Base-by-base conservation (phyloP, 92 coral and sea anemone species). In the Phenganax marumi region DNA sequence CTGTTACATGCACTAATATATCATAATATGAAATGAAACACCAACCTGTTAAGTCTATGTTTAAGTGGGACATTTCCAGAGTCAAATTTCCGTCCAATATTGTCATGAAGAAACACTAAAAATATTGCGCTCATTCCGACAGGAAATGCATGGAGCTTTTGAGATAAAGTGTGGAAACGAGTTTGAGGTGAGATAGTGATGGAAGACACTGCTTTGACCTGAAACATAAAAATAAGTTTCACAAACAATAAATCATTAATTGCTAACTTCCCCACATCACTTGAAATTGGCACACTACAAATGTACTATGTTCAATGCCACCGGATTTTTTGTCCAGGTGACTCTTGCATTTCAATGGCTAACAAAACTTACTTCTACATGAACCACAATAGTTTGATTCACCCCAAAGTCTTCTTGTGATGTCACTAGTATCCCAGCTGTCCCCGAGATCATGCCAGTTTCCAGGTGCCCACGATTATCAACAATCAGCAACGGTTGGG, bases 351-450 rank as follows among this genome's bases (percentile, higher is more conserved):
- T 5, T 33, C 5, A 33, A 33, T 63, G 70, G 0, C 21, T 3
- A 39, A 14, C 21, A 63, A 39, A 14, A 19, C 77, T 56, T 55
- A 90, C 97, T 93, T 93, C 93, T 23, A 93, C 97, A 61, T 95
- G 98, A n/a, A 95, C 95, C 12, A 95, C 88, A 10, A 91, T 91
- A 23, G 98, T 95, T 68, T 95, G 98, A 79, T 95, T 95, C 75
- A 91, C 85, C 23, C 98, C 98, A 82, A 89, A 92, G 76, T 95
- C 98, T 71, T 95, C 98, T 54, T 91, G 98, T 64, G 91, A 92
- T 47, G 98, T 95, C 62, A 92, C 97, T 52, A 95, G 82, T 10
- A 95, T 92, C 24, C 91, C 98, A 14, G 96, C 98, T 24, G 98
- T 92, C 49, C 98, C 98, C 53, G 98, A 92, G 83, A 92, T 52